phyloP scores from a whole-genome alignment of 2,888 invertebrate species.

The Caenorhabditis angaria region DNA sequence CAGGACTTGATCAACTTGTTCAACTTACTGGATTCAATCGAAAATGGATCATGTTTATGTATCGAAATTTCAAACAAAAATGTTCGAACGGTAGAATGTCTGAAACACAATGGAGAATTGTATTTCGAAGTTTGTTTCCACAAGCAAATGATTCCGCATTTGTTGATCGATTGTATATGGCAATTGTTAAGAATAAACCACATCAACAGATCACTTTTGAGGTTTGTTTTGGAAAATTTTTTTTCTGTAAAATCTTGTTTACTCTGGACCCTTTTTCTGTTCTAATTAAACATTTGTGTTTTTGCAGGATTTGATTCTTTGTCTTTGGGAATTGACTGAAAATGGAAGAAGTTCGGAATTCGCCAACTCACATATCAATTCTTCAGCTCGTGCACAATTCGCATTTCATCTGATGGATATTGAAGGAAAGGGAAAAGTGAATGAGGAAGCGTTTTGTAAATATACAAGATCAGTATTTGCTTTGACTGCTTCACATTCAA shows the following conservation, averaged over 20 bases:
- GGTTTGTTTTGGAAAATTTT: conserved; percentile 15
- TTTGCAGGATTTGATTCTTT: conserved; percentile 59
- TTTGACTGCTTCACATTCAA: conserved; percentile 50
- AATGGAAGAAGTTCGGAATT: conserved; percentile 34
- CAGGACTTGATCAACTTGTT: conserved; percentile 57
- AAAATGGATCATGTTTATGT: conserved; percentile 68
- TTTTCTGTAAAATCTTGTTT: neutral
- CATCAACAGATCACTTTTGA: conserved; percentile 60
- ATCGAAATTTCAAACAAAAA: conserved; percentile 68
- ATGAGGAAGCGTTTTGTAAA: conserved; percentile 51
- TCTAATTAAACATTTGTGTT: neutral
- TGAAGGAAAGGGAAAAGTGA: conserved; percentile 58
- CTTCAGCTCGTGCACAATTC: conserved; percentile 62
- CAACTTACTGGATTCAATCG: conserved; percentile 60
- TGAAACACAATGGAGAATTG: conserved; percentile 58
- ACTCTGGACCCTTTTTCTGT: neutral
- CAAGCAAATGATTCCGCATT: conserved; percentile 62
- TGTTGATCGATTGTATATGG: conserved; percentile 61
- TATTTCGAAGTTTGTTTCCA: conserved; percentile 64
- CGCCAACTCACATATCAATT: conserved; percentile 38
- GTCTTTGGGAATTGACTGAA: conserved; percentile 59
- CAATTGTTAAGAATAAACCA: conserved; percentile 56
- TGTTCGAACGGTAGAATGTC: conserved; percentile 66
- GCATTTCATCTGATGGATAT: conserved; percentile 60
- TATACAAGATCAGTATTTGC: conserved; percentile 61